A percentile compares a stretch with the other conserved stretches of the same genome.
Conservation (phyloP, 1,140 invertebrate species). For the Oncopodura yosiiana region DNA sequence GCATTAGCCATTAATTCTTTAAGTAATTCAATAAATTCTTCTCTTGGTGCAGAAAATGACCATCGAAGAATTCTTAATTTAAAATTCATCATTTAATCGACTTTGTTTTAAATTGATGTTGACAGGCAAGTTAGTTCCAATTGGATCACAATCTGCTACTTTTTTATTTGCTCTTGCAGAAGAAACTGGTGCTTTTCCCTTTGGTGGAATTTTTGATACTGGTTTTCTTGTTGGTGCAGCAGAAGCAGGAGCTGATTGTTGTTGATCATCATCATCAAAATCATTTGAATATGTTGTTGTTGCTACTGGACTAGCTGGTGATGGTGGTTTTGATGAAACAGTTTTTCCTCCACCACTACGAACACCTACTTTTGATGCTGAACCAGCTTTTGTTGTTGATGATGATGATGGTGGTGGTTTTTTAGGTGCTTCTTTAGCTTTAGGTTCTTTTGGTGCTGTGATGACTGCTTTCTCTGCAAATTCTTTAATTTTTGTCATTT, state of each 20-base stretch:
- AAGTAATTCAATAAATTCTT: slow-evolving; percentile 86
- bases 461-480: slow-evolving; percentile 85
- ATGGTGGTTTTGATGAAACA: too few species aligned
- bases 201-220: slow-evolving; percentile 42
- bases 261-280: background rate
- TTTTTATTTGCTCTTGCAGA: slow-evolving; percentile 20
- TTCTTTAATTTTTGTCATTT: slow-evolving; percentile 88
- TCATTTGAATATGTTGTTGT: background rate
- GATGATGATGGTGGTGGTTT: background rate
- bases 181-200: slow-evolving; percentile 8
- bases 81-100: slow-evolving; percentile 80
- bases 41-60: slow-evolving; percentile 87
- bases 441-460: slow-evolving; percentile 26
- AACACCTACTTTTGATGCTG: background rate
- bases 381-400: background rate
- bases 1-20: slow-evolving; percentile 82
- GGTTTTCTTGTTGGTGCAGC: background rate
- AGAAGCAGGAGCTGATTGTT: slow-evolving; percentile 30
- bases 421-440: background rate
- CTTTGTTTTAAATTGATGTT: slow-evolving; percentile 87
- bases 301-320: background rate
- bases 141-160: slow-evolving; percentile 36
- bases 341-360: too few species aligned
- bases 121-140: slow-evolving; percentile 48
- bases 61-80: slow-evolving; percentile 84